A percentile compares a stretch with the other conserved stretches of the same genome.
phyloP scores from a whole-genome alignment of 30 jellyfish, hydroid and myxozoan species.

The Aurelia aurita region DNA sequence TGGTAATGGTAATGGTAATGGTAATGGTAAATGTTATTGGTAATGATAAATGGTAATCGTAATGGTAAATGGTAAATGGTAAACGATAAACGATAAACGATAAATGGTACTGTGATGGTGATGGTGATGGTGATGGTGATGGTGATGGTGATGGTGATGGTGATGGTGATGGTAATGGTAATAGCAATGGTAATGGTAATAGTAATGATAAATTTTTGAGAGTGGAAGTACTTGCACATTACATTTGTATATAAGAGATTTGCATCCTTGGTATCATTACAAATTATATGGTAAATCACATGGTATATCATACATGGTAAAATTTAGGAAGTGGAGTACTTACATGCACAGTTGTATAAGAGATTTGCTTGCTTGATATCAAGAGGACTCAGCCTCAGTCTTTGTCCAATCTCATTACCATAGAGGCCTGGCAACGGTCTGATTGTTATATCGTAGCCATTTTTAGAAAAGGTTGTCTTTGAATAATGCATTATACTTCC shows the following conservation, averaged over 20 bases:
- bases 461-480: conserved; percentile 60
- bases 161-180: neutral
- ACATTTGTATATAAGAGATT: too few relatives aligned
- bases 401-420: conserved; percentile 59
- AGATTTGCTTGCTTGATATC: conserved; percentile 71
- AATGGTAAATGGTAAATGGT: too few relatives aligned
- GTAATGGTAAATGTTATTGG: too few relatives aligned
- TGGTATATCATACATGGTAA: too few relatives aligned
- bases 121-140: too few relatives aligned
- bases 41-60: too few relatives aligned
- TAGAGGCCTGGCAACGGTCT: conserved; percentile 44
- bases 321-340: neutral
- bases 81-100: too few relatives aligned
- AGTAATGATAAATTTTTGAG: neutral
- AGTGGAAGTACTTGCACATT: too few relatives aligned
- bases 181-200: neutral
- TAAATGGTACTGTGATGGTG: too few relatives aligned
- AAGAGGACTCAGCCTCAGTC: conserved; percentile 53
- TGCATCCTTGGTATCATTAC: too few relatives aligned
- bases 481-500: conserved; percentile 79
- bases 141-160: too few relatives aligned
- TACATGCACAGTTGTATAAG: conserved; percentile 62
- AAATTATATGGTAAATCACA: neutral
- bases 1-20: too few relatives aligned
- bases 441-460: conserved; percentile 63